These are phyloP conservation scores for Alosa sapidissima DNA, from an alignment of 2,797 vertebrate genomes.

Conservation along the genomic window DNA sequence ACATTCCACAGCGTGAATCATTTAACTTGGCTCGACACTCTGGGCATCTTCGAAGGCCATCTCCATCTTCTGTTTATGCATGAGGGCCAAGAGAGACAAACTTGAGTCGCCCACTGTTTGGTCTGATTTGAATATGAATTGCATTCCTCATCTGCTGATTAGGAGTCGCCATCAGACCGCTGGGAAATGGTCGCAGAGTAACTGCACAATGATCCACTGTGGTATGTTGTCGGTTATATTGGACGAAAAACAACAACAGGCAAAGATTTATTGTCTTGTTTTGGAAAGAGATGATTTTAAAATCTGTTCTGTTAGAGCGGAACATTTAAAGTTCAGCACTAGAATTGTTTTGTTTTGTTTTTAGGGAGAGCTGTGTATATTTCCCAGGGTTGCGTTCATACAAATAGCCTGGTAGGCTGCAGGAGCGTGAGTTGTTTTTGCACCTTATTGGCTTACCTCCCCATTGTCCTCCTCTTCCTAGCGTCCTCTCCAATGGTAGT, in stretches of 20 bases:
- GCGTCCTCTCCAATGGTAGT: neutral
- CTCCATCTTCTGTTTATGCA: neutral
- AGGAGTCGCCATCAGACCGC: neutral
- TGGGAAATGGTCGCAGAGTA: neutral
- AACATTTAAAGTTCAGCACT: neutral
- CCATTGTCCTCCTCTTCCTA: neutral
- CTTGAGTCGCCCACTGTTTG: constrained; percentile 1
- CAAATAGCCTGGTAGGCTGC: neutral
- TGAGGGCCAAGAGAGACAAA: neutral
- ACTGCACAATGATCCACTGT: neutral
- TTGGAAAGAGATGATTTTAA: constrained; percentile 13
- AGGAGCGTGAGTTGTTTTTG: neutral
- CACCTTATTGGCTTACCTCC: neutral
- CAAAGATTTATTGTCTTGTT: neutral
- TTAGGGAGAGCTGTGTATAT: neutral
- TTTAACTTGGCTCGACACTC: neutral
- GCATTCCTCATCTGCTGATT: neutral
- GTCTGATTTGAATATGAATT: constrained; percentile 24
- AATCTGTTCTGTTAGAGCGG: neutral
- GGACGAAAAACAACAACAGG: neutral
- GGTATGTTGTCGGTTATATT: neutral
- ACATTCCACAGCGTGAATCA: neutral
- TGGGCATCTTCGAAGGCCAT: neutral
- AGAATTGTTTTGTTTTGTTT: neutral
- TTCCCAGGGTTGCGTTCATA: neutral